A percentile compares a stretch with the other conserved stretches of the same genome.
Evolutionary conservation across 1,140 invertebrate species (phyloP).

Genomic region (Monomorium pharaonis): DNA sequence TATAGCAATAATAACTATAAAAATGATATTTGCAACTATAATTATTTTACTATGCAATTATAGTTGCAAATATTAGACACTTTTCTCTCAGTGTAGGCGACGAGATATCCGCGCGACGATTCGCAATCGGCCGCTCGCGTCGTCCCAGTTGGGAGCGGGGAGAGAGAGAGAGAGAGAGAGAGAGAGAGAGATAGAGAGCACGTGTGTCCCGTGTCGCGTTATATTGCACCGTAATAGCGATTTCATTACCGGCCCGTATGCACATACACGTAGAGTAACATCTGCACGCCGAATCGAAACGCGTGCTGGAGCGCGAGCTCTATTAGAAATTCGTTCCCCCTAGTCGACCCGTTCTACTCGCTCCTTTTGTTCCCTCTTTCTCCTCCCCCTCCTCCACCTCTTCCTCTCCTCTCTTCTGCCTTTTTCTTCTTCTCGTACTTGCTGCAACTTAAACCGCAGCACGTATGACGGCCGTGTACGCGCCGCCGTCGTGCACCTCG

Average conservation of each 20-base stretch:
- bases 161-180: no score
- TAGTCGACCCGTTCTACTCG: background rate
- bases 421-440: background rate
- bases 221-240: conserved; percentile 47
- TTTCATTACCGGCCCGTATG: conserved; percentile 80
- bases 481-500: conserved; percentile 2
- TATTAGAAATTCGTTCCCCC: background rate
- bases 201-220: conserved; percentile 59
- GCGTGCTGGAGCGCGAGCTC: background rate
- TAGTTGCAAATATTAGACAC: no score
- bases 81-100: no score
- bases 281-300: conserved; percentile 67
- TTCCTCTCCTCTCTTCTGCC: background rate
- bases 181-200: conserved; percentile 60
- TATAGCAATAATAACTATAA: no score
- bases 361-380: background rate
- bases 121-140: background rate
- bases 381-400: background rate
- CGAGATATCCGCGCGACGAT: no score
- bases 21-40: no score
- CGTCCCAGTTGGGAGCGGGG: no score
- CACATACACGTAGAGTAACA: conserved; percentile 79
- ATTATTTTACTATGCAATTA: no score
- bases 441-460: conserved; percentile 13
- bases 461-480: background rate